Evolutionary conservation across 2,113 vertebrate species (phyloP).

Genomic region (Gasterosteus aculeatus): DNA sequence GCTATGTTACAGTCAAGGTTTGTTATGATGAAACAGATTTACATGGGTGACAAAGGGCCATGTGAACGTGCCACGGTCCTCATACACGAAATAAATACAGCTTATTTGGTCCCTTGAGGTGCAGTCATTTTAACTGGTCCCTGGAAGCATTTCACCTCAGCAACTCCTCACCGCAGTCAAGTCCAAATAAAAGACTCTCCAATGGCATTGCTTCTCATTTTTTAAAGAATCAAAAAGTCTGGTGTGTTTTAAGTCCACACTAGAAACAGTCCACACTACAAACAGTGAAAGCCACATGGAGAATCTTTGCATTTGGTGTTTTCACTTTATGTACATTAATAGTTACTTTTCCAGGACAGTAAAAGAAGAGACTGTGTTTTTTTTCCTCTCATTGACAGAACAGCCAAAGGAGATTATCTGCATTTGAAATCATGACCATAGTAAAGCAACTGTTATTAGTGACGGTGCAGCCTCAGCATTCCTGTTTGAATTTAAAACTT

Average conservation of each 20-base stretch:
- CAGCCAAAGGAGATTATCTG: slow-evolving; percentile 1
- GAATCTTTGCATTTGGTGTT: background rate
- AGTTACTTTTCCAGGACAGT: background rate
- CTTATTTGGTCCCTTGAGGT: background rate
- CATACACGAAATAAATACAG: background rate
- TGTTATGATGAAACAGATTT: background rate
- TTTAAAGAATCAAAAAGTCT: background rate
- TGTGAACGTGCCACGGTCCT: background rate
- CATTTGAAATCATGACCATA: slow-evolving; percentile 25
- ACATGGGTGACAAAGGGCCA: background rate
- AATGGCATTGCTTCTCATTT: background rate
- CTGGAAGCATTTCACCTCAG: background rate
- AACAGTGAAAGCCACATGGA: background rate
- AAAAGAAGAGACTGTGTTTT: background rate
- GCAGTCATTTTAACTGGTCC: background rate
- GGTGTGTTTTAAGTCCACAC: background rate
- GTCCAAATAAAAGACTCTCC: background rate
- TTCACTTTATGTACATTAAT: background rate
- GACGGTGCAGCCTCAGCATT: slow-evolving; percentile 45
- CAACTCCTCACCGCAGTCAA: background rate
- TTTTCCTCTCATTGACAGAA: background rate
- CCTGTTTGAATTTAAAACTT: slow-evolving; percentile 33
- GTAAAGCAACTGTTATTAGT: slow-evolving; percentile 33
- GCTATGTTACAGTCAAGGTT: background rate
- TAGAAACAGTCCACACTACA: no score